Evolutionary conservation across 2,888 invertebrate species (phyloP).

Genomic region (Philopedon plagiatum): DNA sequence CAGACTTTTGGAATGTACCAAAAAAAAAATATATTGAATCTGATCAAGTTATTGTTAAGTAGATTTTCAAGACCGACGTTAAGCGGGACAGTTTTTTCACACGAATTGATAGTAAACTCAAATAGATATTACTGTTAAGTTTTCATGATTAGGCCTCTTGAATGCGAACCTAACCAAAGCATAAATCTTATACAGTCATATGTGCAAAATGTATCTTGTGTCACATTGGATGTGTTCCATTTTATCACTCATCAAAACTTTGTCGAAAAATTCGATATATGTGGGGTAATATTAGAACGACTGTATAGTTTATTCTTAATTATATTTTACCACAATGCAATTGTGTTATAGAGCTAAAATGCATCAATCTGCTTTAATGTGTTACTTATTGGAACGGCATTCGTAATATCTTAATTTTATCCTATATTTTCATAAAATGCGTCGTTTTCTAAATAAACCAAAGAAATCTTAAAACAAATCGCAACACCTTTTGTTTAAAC

Average conservation of each 20-base stretch:
- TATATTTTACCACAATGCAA: constrained; percentile 42
- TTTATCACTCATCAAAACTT: constrained; percentile 52
- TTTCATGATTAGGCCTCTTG: constrained; percentile 38
- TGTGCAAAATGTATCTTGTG: constrained; percentile 63
- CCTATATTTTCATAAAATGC: constrained; percentile 29
- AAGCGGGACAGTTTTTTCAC: no score
- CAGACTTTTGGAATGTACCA: no score
- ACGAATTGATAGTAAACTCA: no score
- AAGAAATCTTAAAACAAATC: constrained; percentile 53
- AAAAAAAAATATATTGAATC: no score
- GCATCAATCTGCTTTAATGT: constrained; percentile 41
- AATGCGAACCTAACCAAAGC: constrained; percentile 68
- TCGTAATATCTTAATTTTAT: constrained; percentile 41
- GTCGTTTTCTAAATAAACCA: constrained; percentile 39
- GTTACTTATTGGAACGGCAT: constrained; percentile 53
- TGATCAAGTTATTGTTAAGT: no score
- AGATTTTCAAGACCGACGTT: no score
- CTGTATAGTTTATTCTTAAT: constrained; percentile 41
- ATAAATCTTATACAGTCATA: constrained; percentile 65
- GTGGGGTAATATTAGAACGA: constrained; percentile 35
- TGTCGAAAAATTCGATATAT: constrained; percentile 41
- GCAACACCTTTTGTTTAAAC: not conserved
- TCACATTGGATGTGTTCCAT: constrained; percentile 49
- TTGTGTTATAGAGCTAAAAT: constrained; percentile 36
- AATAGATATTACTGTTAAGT: no score